phyloP scores from a whole-genome alignment of 2,113 vertebrate species.

The Barnardius zonarius region DNA sequence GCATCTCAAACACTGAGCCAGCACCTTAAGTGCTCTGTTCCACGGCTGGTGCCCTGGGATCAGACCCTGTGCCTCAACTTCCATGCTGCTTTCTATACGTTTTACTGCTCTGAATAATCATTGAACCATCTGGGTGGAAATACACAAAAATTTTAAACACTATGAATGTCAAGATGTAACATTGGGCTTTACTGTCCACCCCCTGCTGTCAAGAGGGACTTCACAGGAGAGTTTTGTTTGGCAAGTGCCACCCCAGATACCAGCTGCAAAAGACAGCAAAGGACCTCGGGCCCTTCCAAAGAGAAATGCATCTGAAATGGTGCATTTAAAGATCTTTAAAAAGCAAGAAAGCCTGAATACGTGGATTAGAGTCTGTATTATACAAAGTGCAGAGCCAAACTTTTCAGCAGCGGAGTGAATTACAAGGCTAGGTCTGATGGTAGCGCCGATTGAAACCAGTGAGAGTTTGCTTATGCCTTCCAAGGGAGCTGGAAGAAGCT shows the following conservation, averaged over 20 bases:
- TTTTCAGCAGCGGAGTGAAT: neutral
- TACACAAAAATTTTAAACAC: neutral
- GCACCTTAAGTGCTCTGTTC: neutral
- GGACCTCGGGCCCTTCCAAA: neutral
- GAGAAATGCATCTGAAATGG: neutral
- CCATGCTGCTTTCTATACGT: neutral
- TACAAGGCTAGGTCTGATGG: neutral
- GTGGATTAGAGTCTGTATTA: neutral
- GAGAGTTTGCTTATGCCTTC: neutral
- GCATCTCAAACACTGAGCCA: neutral
- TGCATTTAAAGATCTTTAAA: neutral
- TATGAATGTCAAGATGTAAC: neutral
- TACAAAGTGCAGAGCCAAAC: neutral
- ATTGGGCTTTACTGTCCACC: neutral
- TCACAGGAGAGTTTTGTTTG: neutral
- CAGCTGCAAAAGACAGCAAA: neutral
- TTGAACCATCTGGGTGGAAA: neutral
- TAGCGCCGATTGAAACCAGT: neutral
- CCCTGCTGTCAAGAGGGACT: neutral
- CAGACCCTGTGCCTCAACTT: neutral
- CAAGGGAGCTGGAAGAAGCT: neutral
- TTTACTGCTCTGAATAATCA: neutral
- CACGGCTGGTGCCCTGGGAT: fast-evolving
- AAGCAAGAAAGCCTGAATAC: neutral
- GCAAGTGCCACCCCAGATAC: neutral